Conservation (phyloP, 2,113 vertebrate species). For the Ceyx cyanopectus region DNA sequence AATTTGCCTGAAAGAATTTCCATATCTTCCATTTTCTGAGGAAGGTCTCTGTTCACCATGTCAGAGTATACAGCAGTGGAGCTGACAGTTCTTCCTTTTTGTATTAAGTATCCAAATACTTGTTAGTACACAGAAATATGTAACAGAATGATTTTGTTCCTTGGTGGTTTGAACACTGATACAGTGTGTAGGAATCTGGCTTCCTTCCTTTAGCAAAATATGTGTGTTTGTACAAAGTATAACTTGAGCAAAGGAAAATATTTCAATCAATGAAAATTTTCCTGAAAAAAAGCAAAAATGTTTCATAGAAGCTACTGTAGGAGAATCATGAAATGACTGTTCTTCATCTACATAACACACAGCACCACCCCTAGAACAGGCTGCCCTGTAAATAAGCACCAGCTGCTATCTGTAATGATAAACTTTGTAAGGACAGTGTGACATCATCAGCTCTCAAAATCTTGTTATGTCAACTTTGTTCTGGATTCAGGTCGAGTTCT, state of each 20-base stretch:
- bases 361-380: background rate
- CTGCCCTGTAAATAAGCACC: background rate
- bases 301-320: background rate
- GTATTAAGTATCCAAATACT: background rate
- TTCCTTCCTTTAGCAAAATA: background rate
- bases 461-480: background rate
- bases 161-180: background rate
- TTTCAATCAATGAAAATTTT: background rate
- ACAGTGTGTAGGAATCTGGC: background rate
- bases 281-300: background rate
- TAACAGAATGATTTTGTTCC: background rate
- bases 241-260: slow-evolving; percentile 10
- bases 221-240: background rate
- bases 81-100: background rate
- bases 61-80: background rate
- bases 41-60: background rate
- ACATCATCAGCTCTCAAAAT: background rate
- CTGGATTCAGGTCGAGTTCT: background rate
- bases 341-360: background rate
- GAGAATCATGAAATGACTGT: background rate
- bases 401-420: background rate
- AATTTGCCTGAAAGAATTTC: background rate
- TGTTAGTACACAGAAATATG: background rate
- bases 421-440: background rate
- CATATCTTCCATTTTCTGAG: background rate